phyloP scores from a whole-genome alignment of 2,888 invertebrate species.

The Miltochrista miniata region DNA sequence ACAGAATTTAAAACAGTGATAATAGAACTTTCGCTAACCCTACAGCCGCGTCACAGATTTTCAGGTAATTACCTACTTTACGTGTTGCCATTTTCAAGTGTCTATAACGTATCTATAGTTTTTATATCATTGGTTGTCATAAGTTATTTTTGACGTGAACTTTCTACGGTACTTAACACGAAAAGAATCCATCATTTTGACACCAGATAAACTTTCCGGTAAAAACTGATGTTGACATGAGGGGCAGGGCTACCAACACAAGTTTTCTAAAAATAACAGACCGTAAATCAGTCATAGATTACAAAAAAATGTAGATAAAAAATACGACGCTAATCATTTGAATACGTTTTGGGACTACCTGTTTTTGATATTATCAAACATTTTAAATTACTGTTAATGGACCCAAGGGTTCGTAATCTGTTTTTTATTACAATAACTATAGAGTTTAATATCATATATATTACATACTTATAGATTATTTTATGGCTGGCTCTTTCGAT shows the following conservation, averaged over 20 bases:
- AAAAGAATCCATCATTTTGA: constrained; percentile 29
- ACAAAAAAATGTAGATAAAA: constrained; percentile 47
- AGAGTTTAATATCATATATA: no score
- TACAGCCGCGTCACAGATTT: no score
- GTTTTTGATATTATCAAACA: constrained; percentile 32
- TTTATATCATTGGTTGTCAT: no score
- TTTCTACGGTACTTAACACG: constrained; percentile 9
- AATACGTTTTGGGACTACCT: constrained; percentile 65
- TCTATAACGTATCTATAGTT: no score
- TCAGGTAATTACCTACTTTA: no score
- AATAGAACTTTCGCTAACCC: no score
- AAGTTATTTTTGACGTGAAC: constrained; percentile 10
- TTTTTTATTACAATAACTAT: no score
- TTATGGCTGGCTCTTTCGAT: no score
- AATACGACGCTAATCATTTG: constrained; percentile 60
- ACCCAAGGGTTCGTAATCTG: no score
- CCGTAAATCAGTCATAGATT: constrained; percentile 52
- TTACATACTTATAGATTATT: no score
- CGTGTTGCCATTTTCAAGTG: no score
- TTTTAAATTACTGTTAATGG: neutral
- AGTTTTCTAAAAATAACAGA: constrained; percentile 40
- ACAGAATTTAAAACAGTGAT: no score
- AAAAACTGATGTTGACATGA: constrained; percentile 54
- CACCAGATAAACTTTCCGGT: constrained; percentile 33
- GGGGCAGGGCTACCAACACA: constrained; percentile 44